Evolutionary conservation across 2,113 vertebrate genomes (phyloP), one percentile per base, ranked within the genome.

Genomic region (Sceloporus undulatus): DNA sequence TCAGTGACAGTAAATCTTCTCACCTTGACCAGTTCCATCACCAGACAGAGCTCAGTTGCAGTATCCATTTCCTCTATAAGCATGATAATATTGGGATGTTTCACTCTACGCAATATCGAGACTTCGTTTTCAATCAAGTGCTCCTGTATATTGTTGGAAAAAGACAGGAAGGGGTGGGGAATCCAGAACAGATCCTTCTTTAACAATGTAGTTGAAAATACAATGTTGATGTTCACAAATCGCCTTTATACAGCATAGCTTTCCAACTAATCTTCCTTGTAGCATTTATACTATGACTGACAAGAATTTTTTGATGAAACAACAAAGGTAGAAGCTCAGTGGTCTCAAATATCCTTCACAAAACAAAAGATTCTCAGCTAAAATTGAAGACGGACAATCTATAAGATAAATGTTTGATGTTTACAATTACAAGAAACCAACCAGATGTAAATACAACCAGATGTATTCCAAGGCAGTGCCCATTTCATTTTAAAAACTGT

Each of bases 11-110:
- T 38, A 59, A 5, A 40, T n/a, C 34, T 34, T 85, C 94, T 83
- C 91, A 99, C 99, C 98, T 99, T 99, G 87, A 99, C 98, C 65
- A 99, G 93, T 92, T 99, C 99, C 99, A 99, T 99, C 85, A 99
- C 98, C 89, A 99, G 96, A 82, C 97, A 99, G 84, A 99, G 98
- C 40, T 99, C 98, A 2, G 97, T 89, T 6, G 97, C 91, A 0
- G 98, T 99, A 92, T 99, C 98, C 97, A 99, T 97, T 95, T 99
- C 99, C 94, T 99, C 99, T 0, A 99, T 95, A 91, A 99, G 93
- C 98, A 99, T 98, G 93, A 99, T 99, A 95, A 99, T 98, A 94
- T 99, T 99, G 2, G 99, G 98, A 87, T 99, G 99, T 76, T 99
- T 99, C 90, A 99, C 98, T 65, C 91, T 97, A 68, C 99, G 97